Percentiles rank a stretch among this genome's conserved stretches.
These are phyloP conservation scores for Emydoidea blandingii DNA, from an alignment of 2,797 vertebrate species.

Conservation along the genomic window DNA sequence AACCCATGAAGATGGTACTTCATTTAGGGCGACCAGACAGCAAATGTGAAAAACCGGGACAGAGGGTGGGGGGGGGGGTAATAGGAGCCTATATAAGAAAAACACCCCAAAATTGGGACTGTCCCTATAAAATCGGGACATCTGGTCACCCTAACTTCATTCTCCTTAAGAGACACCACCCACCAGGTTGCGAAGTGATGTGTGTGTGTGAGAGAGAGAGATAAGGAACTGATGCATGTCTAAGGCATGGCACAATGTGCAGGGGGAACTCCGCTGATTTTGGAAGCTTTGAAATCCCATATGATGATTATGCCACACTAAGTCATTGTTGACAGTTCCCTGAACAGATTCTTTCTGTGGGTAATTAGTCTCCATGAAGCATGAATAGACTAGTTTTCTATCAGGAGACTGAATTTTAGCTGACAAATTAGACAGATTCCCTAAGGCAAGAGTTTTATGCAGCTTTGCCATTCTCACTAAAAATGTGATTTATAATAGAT, in stretches of 20 bases:
- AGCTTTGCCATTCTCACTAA: slow-evolving; percentile 75
- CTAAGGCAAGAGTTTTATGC: slow-evolving; percentile 74
- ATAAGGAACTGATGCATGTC: accelerated
- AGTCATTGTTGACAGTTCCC: slow-evolving; percentile 58
- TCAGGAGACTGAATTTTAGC: slow-evolving; percentile 76
- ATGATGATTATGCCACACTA: slow-evolving; percentile 24
- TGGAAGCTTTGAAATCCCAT: neutral
- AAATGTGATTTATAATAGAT: slow-evolving; percentile 83
- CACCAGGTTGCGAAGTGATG: accelerated
- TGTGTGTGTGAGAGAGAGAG: neutral
- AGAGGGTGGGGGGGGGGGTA: too few species aligned
- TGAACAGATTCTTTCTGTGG: slow-evolving; percentile 74
- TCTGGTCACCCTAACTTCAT: neutral
- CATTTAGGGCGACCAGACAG: too few species aligned
- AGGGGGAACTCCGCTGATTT: neutral
- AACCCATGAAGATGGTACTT: accelerated
- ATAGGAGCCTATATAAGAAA: too few species aligned
- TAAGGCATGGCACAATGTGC: neutral
- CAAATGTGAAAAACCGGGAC: too few species aligned
- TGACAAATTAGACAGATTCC: slow-evolving; percentile 84
- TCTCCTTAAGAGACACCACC: accelerated
- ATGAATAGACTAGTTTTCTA: slow-evolving; percentile 80
- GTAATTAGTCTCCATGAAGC: slow-evolving; percentile 72
- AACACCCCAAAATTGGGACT: too few species aligned
- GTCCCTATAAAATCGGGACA: too few species aligned